Evolutionary conservation across 2,113 vertebrate genomes (phyloP), one percentile per base, ranked within the genome.

Genomic region (Ahaetulla prasina): DNA sequence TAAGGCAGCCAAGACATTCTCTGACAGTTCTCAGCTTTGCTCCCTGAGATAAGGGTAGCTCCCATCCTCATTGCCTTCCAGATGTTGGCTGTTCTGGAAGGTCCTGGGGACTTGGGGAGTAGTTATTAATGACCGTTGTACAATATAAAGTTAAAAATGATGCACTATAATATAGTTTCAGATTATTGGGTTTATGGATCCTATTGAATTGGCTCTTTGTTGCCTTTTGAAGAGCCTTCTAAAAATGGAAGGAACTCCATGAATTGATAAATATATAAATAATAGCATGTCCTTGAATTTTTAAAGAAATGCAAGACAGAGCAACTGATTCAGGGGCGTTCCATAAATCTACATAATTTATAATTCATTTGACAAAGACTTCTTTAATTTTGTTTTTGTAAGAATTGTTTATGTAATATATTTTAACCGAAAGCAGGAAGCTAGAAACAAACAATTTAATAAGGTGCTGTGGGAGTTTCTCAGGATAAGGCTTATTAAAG

Each of bases 371-470:
- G 10, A 80, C 43, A 80, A 80, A 80, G 18, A 39, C 35, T 22
- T 80, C 16, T 80, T 80, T 80, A 80, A 23, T 25, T 94, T 96
- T 96, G 92, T 94, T 96, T 95, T 96, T 85, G 2, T 54, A 68
- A 91, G 86, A 91, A 94, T 90, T 95, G 90, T 94, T 95, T 95
- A 93, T 91, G 27, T 90, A 96, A 93, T 89, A 45, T 90, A 89
- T 91, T 96, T 95, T 93, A 92, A n/a, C 53, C 92, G 88, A 93
- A 95, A 91, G 90, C 92, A 93, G 95, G 92, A 93, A 93, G 88
- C 93, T 96, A 91, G 90, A 93, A 95, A 92, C 94, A 95, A 97
- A 97, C 97, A 97, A 97, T 95, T 96, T 97, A 97, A 97, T 96
- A 96, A 96, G 96, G 94, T 94, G 92, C 96, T 91, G 0, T 95